Evolutionary conservation across 2,113 vertebrate genomes (phyloP), one percentile per base, ranked within the genome.

Genomic region (Bubo scandiacus): DNA sequence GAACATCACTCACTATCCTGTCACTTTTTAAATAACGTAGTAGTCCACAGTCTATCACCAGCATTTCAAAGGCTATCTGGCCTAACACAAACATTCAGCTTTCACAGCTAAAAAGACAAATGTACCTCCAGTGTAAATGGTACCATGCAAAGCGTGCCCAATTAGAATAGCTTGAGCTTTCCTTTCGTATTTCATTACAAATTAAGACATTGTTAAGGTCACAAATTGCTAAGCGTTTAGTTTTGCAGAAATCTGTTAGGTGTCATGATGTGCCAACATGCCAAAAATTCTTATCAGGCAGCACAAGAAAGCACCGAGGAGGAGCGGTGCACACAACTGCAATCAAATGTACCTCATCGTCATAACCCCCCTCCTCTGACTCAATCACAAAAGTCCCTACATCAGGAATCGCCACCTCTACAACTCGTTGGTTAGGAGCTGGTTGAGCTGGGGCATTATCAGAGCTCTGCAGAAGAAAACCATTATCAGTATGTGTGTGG

Each of bases 311-410:
- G 97, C 97, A 92, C 97, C 79, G 5, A 93, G 92, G 47, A 86
- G 81, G 89, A 92, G 93, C 1, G 61, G 95, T 95, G 97, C 96
- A 94, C 74, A 97, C 88, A 40, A 73, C 82, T 85, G 62, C 83
- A 95, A 85, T 94, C 61, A 71, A 52, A 96, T 93, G 98, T 99
- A 99, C 99, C 99, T 99, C 99, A 47, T 99, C 99, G 97, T 99
- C 99, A 98, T 99, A 99, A 97, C 99, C 99, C 98, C 99, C 99
- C 98, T 99, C 99, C 98, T 99, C 98, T 98, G 99, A 98, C 98
- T 99, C 98, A 98, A 99, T 98, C 97, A 99, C 98, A 98, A 99
- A 99, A 96, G 98, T 99, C 97, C 99, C 99, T 98, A 99, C 97
- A 92, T 99, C 98, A 94, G 99, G 99, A 94, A 99, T 99, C 97